Base-by-base conservation (phyloP, 2,797 vertebrate genomes). In the Pteropus rufus region DNA sequence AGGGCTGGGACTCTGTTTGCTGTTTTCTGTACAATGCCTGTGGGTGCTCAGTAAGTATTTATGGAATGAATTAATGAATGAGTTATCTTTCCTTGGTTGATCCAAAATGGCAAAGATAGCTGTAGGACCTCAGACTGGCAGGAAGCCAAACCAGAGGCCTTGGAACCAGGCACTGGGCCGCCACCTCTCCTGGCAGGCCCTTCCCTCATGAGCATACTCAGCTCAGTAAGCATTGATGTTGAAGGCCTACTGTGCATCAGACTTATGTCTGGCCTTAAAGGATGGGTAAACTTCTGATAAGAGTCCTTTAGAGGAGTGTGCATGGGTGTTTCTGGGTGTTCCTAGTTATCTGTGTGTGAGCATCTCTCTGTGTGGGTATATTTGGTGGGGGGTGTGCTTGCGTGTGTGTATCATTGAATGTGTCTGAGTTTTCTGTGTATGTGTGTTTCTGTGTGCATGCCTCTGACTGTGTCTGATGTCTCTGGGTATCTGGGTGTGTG, bases 351-450 rank as follows among this genome's bases (percentile, higher is more conserved):
- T 65, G 0, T 39, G 44, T 75, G 46, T 56, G 56, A 39, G 12
- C 15, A 2, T 60, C 16, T 85, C 34, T 87, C 4, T 24, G 4
- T 39, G 44, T 76, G 58, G 34, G 15, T 73, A 2, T 79, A 54
- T 72, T 65, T 24, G 39, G 18, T 3, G 49, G 11, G 41, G 65
- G 15, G 31, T 39, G 69, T 90, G 24, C 41, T 12, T 41, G 19
- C 18, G n/a, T 5, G 21, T 52, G 1, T 18, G 18, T 34, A 92
- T 67, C 29, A 16, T 16, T 19, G 52, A 26, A 10, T 70, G 26
- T 79, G 34, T 70, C 54, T 67, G 87, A 24, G 58, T 72, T 90
- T 79, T 81, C 67, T 90, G 44, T 15, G 24, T 72, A 16, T 34
- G 31, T 58, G 39, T 39, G n/a, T 46, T n/a, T 46, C 10, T 75